Conservation (phyloP, 2,113 vertebrate genomes). For the Phylloscopus whistleri region DNA sequence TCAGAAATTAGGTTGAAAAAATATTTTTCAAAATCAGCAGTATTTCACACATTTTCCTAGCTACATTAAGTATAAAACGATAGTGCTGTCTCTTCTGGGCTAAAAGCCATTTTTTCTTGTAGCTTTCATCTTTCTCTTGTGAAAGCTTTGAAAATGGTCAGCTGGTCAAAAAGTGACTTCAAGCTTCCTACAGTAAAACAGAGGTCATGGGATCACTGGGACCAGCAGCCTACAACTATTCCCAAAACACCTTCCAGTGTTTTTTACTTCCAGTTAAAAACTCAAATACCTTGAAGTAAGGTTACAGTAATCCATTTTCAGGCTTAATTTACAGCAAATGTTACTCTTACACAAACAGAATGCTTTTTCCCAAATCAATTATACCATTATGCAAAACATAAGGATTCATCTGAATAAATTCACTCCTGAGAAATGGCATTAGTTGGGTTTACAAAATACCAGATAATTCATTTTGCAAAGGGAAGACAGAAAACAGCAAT, state of each 20-base stretch:
- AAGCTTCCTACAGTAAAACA: neutral
- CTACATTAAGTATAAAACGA: neutral
- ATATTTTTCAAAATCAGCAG: neutral
- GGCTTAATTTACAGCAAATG: slow-evolving; percentile 50
- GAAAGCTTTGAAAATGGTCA: neutral
- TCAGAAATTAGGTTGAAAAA: neutral
- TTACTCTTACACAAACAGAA: slow-evolving; percentile 65
- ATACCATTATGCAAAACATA: neutral
- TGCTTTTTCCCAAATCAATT: neutral
- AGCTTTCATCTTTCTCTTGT: neutral
- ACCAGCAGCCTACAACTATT: neutral
- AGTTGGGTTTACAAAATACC: neutral
- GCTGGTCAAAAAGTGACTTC: neutral
- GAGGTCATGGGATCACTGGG: neutral
- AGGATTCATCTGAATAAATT: neutral
- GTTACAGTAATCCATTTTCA: neutral
- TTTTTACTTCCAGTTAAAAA: neutral
- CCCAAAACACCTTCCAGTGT: neutral
- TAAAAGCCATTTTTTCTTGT: neutral
- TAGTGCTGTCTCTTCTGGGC: neutral
- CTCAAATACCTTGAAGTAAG: neutral
- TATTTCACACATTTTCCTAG: neutral
- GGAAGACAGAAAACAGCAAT: neutral
- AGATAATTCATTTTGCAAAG: neutral
- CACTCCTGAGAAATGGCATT: neutral